phyloP scores from a whole-genome alignment of 2,113 vertebrate genomes.

The Anolis carolinensis region DNA sequence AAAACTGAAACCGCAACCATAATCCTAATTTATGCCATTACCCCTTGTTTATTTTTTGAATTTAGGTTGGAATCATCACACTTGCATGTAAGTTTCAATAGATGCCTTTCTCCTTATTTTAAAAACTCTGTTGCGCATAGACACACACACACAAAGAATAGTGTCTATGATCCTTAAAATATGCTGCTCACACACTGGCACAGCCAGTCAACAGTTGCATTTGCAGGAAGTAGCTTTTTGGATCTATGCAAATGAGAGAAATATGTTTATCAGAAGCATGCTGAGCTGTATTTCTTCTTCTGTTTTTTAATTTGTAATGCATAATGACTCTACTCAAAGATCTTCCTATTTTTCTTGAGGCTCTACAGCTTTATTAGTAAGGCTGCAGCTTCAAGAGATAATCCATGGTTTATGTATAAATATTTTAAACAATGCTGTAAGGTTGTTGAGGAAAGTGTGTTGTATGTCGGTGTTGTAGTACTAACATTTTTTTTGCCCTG shows the following conservation, averaged over 20 bases:
- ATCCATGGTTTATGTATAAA: slow-evolving; percentile 44
- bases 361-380: slow-evolving; percentile 40
- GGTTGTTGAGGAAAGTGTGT: slow-evolving; percentile 34
- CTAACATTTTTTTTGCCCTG: slow-evolving; percentile 26
- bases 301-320: slow-evolving; percentile 62
- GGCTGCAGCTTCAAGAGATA: slow-evolving; percentile 35
- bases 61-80: slow-evolving; percentile 42
- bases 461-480: slow-evolving; percentile 28
- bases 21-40: slow-evolving; percentile 28
- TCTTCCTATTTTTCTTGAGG: slow-evolving; percentile 43
- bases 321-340: slow-evolving; percentile 53
- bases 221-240: slow-evolving; percentile 9
- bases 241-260: slow-evolving; percentile 59
- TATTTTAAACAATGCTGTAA: slow-evolving; percentile 48
- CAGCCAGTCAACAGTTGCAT: slow-evolving; percentile 46
- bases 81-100: slow-evolving; percentile 35
- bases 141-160: slow-evolving; percentile 2
- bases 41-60: slow-evolving; percentile 33
- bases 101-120: background rate
- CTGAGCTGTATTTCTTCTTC: slow-evolving; percentile 55
- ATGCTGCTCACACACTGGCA: slow-evolving; percentile 43
- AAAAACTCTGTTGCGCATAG: slow-evolving; percentile 5
- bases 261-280: slow-evolving; percentile 60
- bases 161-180: background rate
- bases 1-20: background rate